Conservation (phyloP, 2,888 invertebrate species). For the Hermodice carunculata region DNA sequence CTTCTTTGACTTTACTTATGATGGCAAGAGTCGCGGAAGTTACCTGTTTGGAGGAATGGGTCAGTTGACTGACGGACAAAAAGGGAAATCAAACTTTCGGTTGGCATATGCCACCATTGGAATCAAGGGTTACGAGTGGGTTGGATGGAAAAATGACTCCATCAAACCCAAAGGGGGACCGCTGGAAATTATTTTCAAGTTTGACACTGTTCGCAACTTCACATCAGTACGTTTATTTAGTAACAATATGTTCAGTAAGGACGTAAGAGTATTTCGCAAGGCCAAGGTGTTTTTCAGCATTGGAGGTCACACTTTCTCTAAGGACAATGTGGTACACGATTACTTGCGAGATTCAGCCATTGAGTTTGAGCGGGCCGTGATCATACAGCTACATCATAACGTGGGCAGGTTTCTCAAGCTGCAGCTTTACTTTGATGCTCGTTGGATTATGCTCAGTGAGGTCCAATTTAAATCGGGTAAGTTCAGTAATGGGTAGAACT, state of each 20-base stretch:
- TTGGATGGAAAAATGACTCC: slow-evolving; percentile 82
- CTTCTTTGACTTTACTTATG: slow-evolving; percentile 87
- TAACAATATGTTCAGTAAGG: slow-evolving; percentile 88
- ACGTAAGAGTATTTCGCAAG: slow-evolving; percentile 86
- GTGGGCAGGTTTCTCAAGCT: slow-evolving; percentile 84
- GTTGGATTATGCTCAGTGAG: slow-evolving; percentile 93
- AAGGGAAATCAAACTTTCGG: slow-evolving; percentile 82
- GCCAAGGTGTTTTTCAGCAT: slow-evolving; percentile 82
- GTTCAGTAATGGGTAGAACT: too few relatives aligned
- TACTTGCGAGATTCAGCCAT: slow-evolving; percentile 83
- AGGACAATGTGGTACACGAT: slow-evolving; percentile 77
- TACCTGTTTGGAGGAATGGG: slow-evolving; percentile 83
- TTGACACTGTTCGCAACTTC: slow-evolving; percentile 90
- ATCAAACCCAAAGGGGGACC: slow-evolving; percentile 73
- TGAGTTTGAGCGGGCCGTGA: slow-evolving; percentile 85
- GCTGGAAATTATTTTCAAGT: slow-evolving; percentile 85
- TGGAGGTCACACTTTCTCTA: slow-evolving; percentile 78
- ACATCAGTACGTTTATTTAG: slow-evolving; percentile 84
- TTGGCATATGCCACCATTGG: slow-evolving; percentile 74
- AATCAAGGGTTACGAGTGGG: slow-evolving; percentile 82
- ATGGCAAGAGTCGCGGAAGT: slow-evolving; percentile 77
- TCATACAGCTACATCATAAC: slow-evolving; percentile 84
- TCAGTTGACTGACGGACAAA: slow-evolving; percentile 84
- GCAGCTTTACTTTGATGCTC: slow-evolving; percentile 82
- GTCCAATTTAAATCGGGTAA: slow-evolving; percentile 87